Evolutionary conservation across 2,888 invertebrate species (phyloP), one percentile per base, ranked within the genome.

Genomic region (Andrena hattorfiana): DNA sequence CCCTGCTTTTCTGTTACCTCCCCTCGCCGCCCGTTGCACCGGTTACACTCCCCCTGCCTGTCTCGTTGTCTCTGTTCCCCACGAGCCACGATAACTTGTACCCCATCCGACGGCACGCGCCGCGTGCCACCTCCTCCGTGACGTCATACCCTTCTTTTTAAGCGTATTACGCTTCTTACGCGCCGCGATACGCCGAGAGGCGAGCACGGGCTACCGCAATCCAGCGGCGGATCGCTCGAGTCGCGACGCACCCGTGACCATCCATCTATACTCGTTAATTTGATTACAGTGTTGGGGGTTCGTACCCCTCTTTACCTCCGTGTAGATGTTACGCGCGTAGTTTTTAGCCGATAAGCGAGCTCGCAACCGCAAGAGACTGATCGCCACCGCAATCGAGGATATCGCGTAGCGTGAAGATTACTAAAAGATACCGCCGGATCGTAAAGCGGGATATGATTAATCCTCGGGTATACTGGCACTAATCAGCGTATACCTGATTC

Each of bases 41-140:
- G 84, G 77, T 77, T 70, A 83, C 83, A 70, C 70, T 67, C 60
- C 67, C 59, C 66, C 63, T 28, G 60, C 72, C 42, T 68, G 83
- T 78, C 83, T 83, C 63, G 56, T 71, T 59, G 70, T 83, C 73
- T 68, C 75, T 79, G 77, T 63, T 59, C 68, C 85, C 64, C 85
- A 51, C 71, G 78, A 62, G 69, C 77, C 83, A 77, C 81, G 82
- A 87, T 87, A 87, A 84, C 88, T 81, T 73, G 84, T 83, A 84
- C 83, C 76, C 85, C 83, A 77, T 87, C 77, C 89, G 62, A n/a
- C 87, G 93, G 92, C 92, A 93, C 93, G 92, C 92, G 93, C 90
- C 92, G 89, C 90, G 89, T 92, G 90, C 92, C 91, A 90, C 89
- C 91, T 90, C 89, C 83, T 85, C 82, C 20, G 88, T 93, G 93